Conservation (phyloP, 2,888 invertebrate genomes). For the Amphimallon solstitiale region DNA sequence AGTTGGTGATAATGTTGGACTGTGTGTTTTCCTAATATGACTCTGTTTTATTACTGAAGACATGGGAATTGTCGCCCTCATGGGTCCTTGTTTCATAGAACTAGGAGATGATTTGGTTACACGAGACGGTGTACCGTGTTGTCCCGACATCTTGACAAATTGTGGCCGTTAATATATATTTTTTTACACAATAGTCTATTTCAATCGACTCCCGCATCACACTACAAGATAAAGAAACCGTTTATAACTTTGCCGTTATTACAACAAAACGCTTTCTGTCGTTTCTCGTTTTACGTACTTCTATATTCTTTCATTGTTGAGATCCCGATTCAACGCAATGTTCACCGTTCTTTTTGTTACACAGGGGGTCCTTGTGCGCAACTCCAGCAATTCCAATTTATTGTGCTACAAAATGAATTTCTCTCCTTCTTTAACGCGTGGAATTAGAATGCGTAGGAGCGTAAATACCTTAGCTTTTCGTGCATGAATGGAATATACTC, state of each 20-base stretch:
- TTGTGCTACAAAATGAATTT: conserved; percentile 32
- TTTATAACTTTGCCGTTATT: conserved; percentile 3
- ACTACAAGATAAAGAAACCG: conserved; percentile 13
- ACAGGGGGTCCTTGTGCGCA: conserved; percentile 41
- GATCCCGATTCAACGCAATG: conserved; percentile 45
- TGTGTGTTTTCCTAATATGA: conserved; percentile 70
- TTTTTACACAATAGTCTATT: conserved; percentile 22
- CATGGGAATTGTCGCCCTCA: conserved; percentile 81
- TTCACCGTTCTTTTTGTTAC: conserved; percentile 47
- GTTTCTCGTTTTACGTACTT: conserved; percentile 36
- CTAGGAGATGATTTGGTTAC: conserved; percentile 76
- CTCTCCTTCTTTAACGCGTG: conserved; percentile 16
- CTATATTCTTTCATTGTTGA: conserved; percentile 49
- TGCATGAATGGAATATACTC: conserved; percentile 39
- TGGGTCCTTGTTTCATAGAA: conserved; percentile 72
- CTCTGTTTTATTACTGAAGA: conserved; percentile 75
- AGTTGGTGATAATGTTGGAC: conserved; percentile 75
- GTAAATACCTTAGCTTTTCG: conserved; percentile 5
- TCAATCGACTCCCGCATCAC: conserved; percentile 33
- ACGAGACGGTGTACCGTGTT: conserved; percentile 61
- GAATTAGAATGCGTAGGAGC: neutral
- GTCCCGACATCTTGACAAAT: conserved; percentile 64
- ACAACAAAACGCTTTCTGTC: conserved; percentile 21
- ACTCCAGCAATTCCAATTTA: conserved; percentile 32
- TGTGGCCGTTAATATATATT: conserved; percentile 32